Evolutionary conservation across 2,888 invertebrate genomes (phyloP).

Genomic region (Drosophila kanekoi): DNA sequence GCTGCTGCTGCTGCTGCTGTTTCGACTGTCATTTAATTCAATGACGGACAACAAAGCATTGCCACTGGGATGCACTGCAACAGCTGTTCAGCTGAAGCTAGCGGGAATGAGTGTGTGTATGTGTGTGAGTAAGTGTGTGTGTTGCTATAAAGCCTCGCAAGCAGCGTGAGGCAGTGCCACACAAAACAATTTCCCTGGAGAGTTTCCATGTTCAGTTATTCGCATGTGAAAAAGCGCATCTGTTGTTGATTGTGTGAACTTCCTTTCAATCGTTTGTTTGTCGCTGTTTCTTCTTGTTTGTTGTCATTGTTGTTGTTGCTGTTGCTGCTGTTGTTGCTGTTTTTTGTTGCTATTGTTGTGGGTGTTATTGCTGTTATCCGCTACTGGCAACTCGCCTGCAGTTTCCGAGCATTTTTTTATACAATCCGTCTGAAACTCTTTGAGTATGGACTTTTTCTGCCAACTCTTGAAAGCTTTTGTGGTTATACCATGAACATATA

Average conservation of each 20-base stretch:
- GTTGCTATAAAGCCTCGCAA: slow-evolving; percentile 40
- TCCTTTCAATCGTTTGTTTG: slow-evolving; percentile 79
- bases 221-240: slow-evolving; percentile 81
- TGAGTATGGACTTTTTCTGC: not conserved
- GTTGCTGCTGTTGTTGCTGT: slow-evolving; percentile 31
- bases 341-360: slow-evolving; percentile 41
- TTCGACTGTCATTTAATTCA: slow-evolving; percentile 74
- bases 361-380: slow-evolving; percentile 73
- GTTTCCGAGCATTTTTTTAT: slow-evolving; percentile 46
- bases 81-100: slow-evolving; percentile 31
- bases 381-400: slow-evolving; percentile 50
- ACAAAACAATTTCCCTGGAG: slow-evolving; percentile 80
- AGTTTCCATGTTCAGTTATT: slow-evolving; percentile 78
- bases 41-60: slow-evolving; percentile 75
- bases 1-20: slow-evolving; percentile 35
- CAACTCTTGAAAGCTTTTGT: slow-evolving; percentile 4
- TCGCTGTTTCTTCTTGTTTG: slow-evolving; percentile 59
- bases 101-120: slow-evolving; percentile 37
- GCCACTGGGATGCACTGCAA: slow-evolving; percentile 64
- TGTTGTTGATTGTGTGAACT: slow-evolving; percentile 81
- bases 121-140: slow-evolving; percentile 27
- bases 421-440: slow-evolving; percentile 8
- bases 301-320: slow-evolving; percentile 54
- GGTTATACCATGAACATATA: slow-evolving; percentile 1
- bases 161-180: slow-evolving; percentile 39